Evolutionary conservation across 2,888 invertebrate genomes (phyloP).

Genomic region (Pachycephus smyrnensis): DNA sequence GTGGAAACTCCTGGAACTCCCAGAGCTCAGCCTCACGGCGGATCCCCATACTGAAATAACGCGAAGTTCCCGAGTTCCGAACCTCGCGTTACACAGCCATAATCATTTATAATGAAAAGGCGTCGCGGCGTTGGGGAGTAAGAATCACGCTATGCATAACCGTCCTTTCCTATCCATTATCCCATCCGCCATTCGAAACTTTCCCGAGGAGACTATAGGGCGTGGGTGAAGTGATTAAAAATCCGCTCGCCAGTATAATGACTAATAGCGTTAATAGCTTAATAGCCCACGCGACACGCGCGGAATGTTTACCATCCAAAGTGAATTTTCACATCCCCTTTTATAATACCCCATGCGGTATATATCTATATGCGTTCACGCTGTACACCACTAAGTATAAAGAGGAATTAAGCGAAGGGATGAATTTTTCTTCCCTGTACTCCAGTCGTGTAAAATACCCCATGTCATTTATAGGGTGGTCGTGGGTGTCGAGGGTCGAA

Average conservation of each 20-base stretch:
- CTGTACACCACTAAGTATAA: background rate
- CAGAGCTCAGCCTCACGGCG: background rate
- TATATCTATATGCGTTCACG: too few relatives aligned
- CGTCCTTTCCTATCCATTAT: background rate
- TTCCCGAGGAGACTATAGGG: background rate
- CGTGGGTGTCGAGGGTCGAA: background rate
- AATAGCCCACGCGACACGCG: background rate
- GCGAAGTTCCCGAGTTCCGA: background rate
- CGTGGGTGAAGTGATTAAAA: background rate
- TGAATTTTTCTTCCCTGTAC: background rate
- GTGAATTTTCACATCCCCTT: background rate
- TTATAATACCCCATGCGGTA: too few relatives aligned
- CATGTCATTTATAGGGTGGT: background rate
- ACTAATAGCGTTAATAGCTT: background rate
- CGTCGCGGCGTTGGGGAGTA: background rate
- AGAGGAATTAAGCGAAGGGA: background rate
- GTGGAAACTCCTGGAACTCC: background rate
- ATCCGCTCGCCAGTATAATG: background rate
- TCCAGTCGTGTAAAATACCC: background rate
- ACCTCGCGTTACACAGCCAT: background rate
- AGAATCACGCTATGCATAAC: background rate
- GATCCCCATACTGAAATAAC: background rate
- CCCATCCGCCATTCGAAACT: background rate
- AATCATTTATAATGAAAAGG: conserved; percentile 2
- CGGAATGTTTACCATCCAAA: background rate